These are phyloP conservation scores for Delichon dasypus DNA, from an alignment of 2,797 vertebrate species.

Conservation along the genomic window DNA sequence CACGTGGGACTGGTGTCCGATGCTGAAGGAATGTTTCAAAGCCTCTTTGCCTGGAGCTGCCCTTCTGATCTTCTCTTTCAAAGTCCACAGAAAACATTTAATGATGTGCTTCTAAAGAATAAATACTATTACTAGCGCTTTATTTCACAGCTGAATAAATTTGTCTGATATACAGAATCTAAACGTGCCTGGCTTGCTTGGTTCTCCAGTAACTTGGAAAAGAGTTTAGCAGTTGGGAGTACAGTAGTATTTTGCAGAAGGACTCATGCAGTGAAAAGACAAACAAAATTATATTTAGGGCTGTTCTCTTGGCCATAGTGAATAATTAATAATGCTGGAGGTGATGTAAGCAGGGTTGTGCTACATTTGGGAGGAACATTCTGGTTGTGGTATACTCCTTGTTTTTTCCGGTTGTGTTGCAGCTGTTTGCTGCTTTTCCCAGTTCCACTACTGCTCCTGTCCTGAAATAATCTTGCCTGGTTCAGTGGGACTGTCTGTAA, in stretches of 20 bases:
- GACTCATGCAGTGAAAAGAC: not conserved
- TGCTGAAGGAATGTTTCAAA: not conserved
- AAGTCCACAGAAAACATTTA: not conserved
- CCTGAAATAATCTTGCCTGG: not conserved
- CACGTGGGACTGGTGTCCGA: not conserved
- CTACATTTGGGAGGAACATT: constrained; percentile 47
- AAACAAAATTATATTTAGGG: constrained; percentile 35
- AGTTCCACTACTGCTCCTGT: not conserved
- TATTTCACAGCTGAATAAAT: not conserved
- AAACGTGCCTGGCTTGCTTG: not conserved
- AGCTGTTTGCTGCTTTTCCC: constrained; percentile 26
- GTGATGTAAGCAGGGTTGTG: constrained; percentile 41
- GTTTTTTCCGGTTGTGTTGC: constrained; percentile 7
- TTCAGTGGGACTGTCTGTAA: not conserved
- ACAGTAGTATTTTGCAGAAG: not conserved
- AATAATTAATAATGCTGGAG: constrained; percentile 53
- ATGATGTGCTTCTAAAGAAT: not conserved
- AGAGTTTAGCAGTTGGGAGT: not conserved
- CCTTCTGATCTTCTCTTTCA: not conserved
- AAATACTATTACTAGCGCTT: not conserved
- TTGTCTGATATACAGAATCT: not conserved
- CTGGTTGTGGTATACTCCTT: constrained; percentile 11
- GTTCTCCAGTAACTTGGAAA: not conserved
- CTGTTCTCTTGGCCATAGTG: not conserved
- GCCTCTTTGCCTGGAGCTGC: not conserved